Conservation (phyloP, 2,113 vertebrate species). For the Melanostigma gelatinosum region DNA sequence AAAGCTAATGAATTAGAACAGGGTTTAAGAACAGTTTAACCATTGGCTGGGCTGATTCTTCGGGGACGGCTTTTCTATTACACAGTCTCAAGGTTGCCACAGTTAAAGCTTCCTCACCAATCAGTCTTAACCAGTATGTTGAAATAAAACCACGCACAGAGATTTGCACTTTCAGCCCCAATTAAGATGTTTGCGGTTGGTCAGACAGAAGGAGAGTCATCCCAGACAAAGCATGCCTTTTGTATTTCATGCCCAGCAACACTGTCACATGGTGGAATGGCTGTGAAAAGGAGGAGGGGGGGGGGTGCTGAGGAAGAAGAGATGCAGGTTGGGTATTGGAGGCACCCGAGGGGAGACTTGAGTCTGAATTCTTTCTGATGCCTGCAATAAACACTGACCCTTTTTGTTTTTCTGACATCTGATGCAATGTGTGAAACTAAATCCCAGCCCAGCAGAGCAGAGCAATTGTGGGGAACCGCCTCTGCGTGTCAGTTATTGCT, state of each 20-base stretch:
- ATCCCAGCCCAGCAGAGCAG: slow-evolving; percentile 57
- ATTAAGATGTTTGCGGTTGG: slow-evolving; percentile 14
- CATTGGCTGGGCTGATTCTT: slow-evolving; percentile 34
- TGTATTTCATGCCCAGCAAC: slow-evolving; percentile 2
- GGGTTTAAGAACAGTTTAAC: slow-evolving; percentile 49
- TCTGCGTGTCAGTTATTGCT: slow-evolving; percentile 64
- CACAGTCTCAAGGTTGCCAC: slow-evolving; percentile 19
- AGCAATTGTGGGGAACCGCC: slow-evolving; percentile 50
- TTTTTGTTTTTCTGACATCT: slow-evolving; percentile 58
- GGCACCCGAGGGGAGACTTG: slow-evolving; percentile 22
- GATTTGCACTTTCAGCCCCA: slow-evolving; percentile 28
- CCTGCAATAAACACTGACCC: slow-evolving; percentile 60
- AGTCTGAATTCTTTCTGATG: slow-evolving; percentile 31
- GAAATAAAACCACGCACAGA: slow-evolving; percentile 2
- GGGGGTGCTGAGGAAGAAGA: slow-evolving; percentile 11
- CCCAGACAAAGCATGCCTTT: not conserved
- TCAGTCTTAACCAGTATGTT: not conserved
- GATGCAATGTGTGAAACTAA: slow-evolving; percentile 56
- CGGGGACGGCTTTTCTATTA: slow-evolving; percentile 31
- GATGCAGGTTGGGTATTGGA: slow-evolving; percentile 11
- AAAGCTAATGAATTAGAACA: slow-evolving; percentile 33
- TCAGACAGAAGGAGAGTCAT: not conserved
- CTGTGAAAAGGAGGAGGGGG: not conserved
- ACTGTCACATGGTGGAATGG: not conserved
- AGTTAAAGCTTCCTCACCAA: slow-evolving; percentile 30